These are phyloP conservation scores for Temnothorax longispinosus DNA, from an alignment of 1,140 invertebrate species.

Conservation along the genomic window DNA sequence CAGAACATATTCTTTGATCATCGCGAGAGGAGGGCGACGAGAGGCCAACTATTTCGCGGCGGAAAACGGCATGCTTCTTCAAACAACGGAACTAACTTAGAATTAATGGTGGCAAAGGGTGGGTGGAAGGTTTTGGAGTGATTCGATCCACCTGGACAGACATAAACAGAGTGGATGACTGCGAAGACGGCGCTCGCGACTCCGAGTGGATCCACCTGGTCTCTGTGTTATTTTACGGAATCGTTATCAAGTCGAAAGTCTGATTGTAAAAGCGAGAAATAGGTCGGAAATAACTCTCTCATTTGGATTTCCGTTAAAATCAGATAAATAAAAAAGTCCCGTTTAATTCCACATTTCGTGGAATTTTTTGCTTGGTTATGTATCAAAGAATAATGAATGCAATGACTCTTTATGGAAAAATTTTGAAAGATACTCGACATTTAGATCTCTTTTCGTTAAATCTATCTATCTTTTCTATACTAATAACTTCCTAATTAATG, in stretches of 20 bases:
- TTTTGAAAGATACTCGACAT: background rate
- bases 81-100: constrained; percentile 73
- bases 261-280: constrained; percentile 44
- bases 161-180: constrained; percentile 79
- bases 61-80: constrained; percentile 54
- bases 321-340: background rate
- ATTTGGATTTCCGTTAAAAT: background rate
- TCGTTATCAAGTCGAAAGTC: constrained; percentile 63
- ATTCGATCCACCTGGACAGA: constrained; percentile 82
- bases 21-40: background rate
- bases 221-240: constrained; percentile 62
- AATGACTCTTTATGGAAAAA: background rate
- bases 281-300: constrained; percentile 3
- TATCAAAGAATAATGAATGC: background rate
- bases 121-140: constrained; percentile 70
- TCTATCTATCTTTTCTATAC: too few relatives aligned
- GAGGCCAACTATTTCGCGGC: constrained; percentile 6
- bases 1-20: constrained; percentile 29
- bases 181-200: constrained; percentile 70
- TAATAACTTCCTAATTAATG: background rate
- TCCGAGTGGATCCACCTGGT: constrained; percentile 81
- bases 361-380: background rate
- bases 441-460: background rate
- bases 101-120: constrained; percentile 73
- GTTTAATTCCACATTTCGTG: background rate